Conservation (phyloP, 2,797 vertebrate genomes). For the Eremophila alpestris region DNA sequence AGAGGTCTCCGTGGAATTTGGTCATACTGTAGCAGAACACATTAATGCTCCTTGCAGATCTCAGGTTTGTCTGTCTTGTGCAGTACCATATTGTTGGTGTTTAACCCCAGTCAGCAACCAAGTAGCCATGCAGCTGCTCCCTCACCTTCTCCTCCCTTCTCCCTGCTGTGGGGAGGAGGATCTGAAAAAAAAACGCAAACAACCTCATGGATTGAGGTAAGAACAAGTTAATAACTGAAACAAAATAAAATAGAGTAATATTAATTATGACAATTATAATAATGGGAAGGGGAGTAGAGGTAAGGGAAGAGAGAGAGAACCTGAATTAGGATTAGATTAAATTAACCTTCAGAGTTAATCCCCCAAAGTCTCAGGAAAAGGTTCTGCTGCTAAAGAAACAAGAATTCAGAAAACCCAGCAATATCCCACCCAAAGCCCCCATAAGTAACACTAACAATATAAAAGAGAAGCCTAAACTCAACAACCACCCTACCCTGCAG, state of each 20-base stretch:
- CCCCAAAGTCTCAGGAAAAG: background rate
- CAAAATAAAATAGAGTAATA: background rate
- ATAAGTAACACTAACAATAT: background rate
- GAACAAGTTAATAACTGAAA: background rate
- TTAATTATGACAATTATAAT: background rate
- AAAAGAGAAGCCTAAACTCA: background rate
- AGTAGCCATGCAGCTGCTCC: background rate
- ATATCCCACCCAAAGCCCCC: background rate
- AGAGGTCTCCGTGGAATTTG: background rate
- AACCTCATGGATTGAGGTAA: background rate
- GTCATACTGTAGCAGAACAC: background rate
- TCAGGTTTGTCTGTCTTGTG: background rate
- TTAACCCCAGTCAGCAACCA: background rate
- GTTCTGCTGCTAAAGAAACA: background rate
- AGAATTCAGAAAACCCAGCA: background rate
- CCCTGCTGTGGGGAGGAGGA: background rate
- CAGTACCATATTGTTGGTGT: background rate
- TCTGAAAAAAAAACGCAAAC: background rate
- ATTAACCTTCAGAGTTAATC: background rate
- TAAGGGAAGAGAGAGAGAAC: background rate
- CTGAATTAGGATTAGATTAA: no score
- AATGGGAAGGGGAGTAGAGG: background rate
- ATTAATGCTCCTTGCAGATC: background rate
- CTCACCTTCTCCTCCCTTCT: background rate
- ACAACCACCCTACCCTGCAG: accelerated